These are phyloP conservation scores for Squalus acanthias DNA, from an alignment of 2,797 vertebrate genomes.

Conservation along the genomic window DNA sequence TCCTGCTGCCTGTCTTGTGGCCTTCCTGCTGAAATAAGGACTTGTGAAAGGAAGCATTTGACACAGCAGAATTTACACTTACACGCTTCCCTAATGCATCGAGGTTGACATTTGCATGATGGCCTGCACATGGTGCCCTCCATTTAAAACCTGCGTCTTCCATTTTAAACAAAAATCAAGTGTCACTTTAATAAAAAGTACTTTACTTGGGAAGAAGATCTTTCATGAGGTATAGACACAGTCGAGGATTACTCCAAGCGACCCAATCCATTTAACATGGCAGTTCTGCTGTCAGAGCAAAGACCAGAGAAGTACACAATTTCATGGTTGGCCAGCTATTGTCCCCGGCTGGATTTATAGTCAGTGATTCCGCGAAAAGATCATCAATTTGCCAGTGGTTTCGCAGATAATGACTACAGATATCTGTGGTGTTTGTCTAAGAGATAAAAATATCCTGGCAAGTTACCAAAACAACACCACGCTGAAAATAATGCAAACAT, in stretches of 20 bases:
- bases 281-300: constrained; percentile 62
- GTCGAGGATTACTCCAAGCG: constrained; percentile 49
- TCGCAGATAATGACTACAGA: constrained; percentile 49
- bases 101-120: not conserved
- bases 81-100: not conserved
- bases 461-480: constrained; percentile 44
- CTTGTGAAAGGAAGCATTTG: not conserved
- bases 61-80: not conserved
- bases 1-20: too few relatives aligned
- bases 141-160: not conserved
- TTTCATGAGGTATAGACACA: not conserved
- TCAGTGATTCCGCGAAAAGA: constrained; percentile 52
- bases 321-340: constrained; percentile 67
- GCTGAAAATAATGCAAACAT: not conserved
- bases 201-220: not conserved
- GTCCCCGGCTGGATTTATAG: constrained; percentile 66
- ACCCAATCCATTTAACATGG: constrained; percentile 61
- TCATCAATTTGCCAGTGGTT: constrained; percentile 47
- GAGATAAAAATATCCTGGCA: constrained; percentile 46
- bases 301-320: constrained; percentile 71
- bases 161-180: not conserved
- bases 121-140: not conserved
- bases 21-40: not conserved
- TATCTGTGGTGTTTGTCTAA: constrained; percentile 31
- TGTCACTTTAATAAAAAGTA: not conserved